Evolutionary conservation across 2,113 vertebrate species (phyloP), one percentile per base, ranked within the genome.

Genomic region (Rynchops niger): DNA sequence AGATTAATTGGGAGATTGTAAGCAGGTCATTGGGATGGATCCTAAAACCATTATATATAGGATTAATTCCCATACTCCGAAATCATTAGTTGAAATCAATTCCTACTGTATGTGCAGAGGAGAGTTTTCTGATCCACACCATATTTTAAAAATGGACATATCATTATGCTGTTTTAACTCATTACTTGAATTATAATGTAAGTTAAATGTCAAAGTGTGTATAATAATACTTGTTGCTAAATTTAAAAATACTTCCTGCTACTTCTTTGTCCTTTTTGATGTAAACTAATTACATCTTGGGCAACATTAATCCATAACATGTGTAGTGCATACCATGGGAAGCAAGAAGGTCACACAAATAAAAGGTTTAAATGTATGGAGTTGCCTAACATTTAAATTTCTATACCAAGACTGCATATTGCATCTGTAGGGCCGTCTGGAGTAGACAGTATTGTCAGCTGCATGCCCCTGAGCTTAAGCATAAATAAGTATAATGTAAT

Each of bases 141-240:
- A 53, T 40, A 72, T 30, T 80, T 77, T 3, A 69, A 55, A 69
- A 71, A 81, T 49, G 76, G 47, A 29, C 50, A 77, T 49, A 79
- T 55, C 15, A 0, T 89, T 58, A 58, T 52, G 50, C 59, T 92
- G 15, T 82, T 94, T 73, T 71, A 89, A 70, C 38, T 73, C 19
- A 9, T 77, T 16, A 53, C 26, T 82, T 45, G 52, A 63, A 86
- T 42, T 30, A 34, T 34, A 69, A 50, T 52, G 36, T 55, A 67
- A 93, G 85, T n/a, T 40, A 82, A 25, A 78, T 53, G 67, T 56
- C 38, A 61, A 88, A 71, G 10, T 42, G n/a, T 82, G 61, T 77
- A 38, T 80, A 91, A 42, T 80, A 90, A 69, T 71, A 97, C 89
- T 97, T 98, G 91, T 90, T 97, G 87, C 85, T 95, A 55, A 63